Conservation (phyloP, 2,888 invertebrate species). For the Melanargia galathea region DNA sequence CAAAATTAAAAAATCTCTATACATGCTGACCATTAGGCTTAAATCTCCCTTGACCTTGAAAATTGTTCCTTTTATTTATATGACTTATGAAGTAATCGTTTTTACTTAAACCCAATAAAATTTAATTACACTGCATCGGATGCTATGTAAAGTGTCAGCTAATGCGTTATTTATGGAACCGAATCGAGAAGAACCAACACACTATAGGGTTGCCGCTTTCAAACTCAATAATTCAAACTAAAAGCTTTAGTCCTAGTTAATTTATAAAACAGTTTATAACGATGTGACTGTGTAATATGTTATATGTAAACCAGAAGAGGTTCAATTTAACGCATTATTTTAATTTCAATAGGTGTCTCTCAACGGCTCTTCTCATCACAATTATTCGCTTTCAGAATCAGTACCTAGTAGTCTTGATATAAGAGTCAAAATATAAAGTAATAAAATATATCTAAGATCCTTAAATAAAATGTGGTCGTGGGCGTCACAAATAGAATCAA, state of each 20-base stretch:
- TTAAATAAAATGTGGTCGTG: no score
- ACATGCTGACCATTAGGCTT: background rate
- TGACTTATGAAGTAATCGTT: constrained; percentile 60
- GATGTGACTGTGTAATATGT: no score
- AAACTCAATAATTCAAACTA: background rate
- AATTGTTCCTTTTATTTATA: constrained; percentile 24
- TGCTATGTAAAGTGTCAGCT: constrained; percentile 52
- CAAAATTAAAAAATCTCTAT: background rate
- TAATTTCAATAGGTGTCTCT: no score
- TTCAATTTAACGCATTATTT: no score
- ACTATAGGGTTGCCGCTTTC: constrained; percentile 12
- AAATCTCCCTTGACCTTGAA: constrained; percentile 2
- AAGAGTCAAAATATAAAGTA: no score
- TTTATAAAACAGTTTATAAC: no score
- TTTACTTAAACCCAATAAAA: constrained; percentile 64
- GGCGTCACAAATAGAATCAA: no score
- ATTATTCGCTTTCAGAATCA: no score
- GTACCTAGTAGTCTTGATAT: no score
- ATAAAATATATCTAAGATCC: no score
- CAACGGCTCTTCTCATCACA: no score
- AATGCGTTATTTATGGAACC: constrained; percentile 67
- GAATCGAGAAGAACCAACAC: constrained; percentile 41
- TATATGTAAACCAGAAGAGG: no score
- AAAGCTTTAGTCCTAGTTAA: background rate
- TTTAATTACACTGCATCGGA: constrained; percentile 59